Evolutionary conservation across 2,888 invertebrate species (phyloP), one percentile per base, ranked within the genome.

Genomic region (Archips xylosteana): DNA sequence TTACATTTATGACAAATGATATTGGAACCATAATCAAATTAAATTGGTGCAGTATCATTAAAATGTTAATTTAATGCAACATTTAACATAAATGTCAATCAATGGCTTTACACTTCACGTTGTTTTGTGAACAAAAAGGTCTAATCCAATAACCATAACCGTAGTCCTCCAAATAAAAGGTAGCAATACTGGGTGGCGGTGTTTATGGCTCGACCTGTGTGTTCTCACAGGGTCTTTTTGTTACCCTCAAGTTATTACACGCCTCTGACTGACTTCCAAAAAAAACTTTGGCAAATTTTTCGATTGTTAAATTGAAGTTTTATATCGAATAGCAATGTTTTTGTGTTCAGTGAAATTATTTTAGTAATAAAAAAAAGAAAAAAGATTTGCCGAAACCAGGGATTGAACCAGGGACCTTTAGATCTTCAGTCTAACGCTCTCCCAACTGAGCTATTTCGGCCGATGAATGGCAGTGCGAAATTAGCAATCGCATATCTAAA

Each of bases 371-470:
- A 68, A 77, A 71, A 76, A 80, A 75, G 45, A 72, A 39, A 85
- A 84, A 84, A 83, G 76, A 75, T 63, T 68, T 95, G 95, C 94
- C 95, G 94, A 94, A 95, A 94, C 78, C 78, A 78, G 78, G 78
- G 78, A 78, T 79, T 75, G 78, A 79, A 79, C 78, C 78, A 76
- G 78, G 78, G 78, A 79, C 76, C 79, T 79, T 78, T 79, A 78
- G 78, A 77, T 78, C 77, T 79, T 77, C 77, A 79, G 78, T 77
- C 76, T 78, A 77, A 78, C 77, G 78, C 79, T 78, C 79, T 79
- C 79, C 79, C 79, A 78, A 90, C 92, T 92, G 92, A 93, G 92
- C 92, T 92, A 92, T 92, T 92, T 92, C 92, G 74, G 74, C 74
- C 12, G 74, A 4, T 74, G 64, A 1, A 0, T 2, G 0, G 2